phyloP scores from a whole-genome alignment of 2,888 invertebrate species.

The Cantharis lateralis region DNA sequence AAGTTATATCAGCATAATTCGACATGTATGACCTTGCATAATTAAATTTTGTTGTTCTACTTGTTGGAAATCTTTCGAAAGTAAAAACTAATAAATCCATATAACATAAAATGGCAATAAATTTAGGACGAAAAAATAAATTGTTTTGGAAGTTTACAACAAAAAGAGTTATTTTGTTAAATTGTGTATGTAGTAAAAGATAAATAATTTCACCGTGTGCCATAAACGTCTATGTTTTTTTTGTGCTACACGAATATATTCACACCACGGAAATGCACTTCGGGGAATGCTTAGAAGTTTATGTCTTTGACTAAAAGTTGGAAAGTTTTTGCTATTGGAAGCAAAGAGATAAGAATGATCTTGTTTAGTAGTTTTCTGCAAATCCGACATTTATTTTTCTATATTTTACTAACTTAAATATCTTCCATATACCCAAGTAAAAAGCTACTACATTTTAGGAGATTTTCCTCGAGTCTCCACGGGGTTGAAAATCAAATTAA shows the following conservation, averaged over 20 bases:
- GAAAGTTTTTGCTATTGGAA: conserved; percentile 31
- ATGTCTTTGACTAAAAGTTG: conserved; percentile 31
- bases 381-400: conserved; percentile 25
- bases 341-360: conserved; percentile 28
- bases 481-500: not conserved
- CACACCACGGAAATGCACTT: conserved; percentile 34
- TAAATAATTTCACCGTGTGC: conserved; percentile 34
- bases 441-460: not conserved
- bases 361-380: conserved; percentile 19
- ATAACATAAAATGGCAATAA: not conserved
- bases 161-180: not conserved
- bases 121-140: not conserved
- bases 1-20: not conserved
- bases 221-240: conserved; percentile 34
- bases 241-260: conserved; percentile 33
- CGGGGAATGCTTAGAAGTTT: conserved; percentile 31
- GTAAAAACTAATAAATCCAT: not conserved
- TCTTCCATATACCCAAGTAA: not conserved
- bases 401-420: conserved; percentile 17
- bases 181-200: conserved; percentile 17
- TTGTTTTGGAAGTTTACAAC: not conserved
- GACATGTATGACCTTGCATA: not conserved
- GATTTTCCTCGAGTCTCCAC: not conserved
- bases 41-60: not conserved
- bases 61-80: not conserved